Evolutionary conservation across 2,888 invertebrate species (phyloP), one percentile per base, ranked within the genome.

Genomic region (Pasiphila rectangulata): DNA sequence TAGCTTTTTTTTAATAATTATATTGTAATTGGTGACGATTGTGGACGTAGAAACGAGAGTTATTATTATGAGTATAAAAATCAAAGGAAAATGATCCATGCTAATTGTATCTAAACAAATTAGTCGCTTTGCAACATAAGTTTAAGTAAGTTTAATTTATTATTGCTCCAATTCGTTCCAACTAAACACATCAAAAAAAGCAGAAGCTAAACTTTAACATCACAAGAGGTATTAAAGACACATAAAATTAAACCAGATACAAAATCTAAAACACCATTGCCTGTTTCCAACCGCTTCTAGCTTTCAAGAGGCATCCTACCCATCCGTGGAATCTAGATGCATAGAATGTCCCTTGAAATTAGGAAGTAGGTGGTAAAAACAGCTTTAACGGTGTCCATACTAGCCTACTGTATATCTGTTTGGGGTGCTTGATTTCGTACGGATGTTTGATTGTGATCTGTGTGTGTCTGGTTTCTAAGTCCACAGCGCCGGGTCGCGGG

Each of bases 1-100:
- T 72, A 70, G 67, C 69, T 72, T 75, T 69, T 69, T 67, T 59
- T 67, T 65, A 63, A 56, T 66, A 67, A 58, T 59, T 61, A 64
- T 64, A 57, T 62, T 67, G 62, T 64, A 63, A 59, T 61, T 56
- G 61, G 56, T 53, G 57, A 60, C 67, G 57, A 52, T 38, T 61
- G 61, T 45, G 61, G 62, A 66, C 67, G 62, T 58, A 63, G 64
- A 62, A 52, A 67, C 63, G 52, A 40, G 50, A 52, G 24, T 30
- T 30, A 23, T 19, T 20, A n/a, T 13, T 23, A 24, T 24, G 32
- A 13, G 15, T 7, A 27, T 21, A 10, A n/a, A 5, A 6, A 19
- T 25, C 13, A 29, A 41, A 36, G 12, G 9, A 29, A 7, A 9
- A n/a, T 13, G 13, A 27, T 20, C 4, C 9, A 5, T 6, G 2